Evolutionary conservation across 2,888 invertebrate genomes (phyloP), one percentile per base, ranked within the genome.

Genomic region (Scaptomyza caliginosa): DNA sequence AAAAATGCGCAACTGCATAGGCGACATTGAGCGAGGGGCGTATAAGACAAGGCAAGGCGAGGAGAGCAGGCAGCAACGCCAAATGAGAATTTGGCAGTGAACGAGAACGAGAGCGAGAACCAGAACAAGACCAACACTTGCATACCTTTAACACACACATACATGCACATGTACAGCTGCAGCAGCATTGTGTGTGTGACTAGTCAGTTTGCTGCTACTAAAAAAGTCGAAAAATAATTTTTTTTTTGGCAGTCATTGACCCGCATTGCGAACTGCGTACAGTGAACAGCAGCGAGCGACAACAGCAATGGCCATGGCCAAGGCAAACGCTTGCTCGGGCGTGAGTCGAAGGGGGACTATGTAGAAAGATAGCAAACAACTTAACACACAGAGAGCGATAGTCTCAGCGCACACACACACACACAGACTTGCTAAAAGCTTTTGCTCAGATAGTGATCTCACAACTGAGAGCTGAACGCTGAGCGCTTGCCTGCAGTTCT

Each of bases 341-440:
- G 5, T 6, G 34, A 26, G 26, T 16, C 3, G 7, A 30, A 30
- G 1, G 32, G 32, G 32, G 2, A 34, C 74, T 59, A 74, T 86
- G 85, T 84, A 80, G 80, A 84, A 86, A 80, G 80, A 80, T 81
- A 81, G 80, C 86, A 84, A 86, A 84, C 78, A 80, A 80, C 86
- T 80, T 80, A 77, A 84, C 68, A 21, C 45, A 46, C 28, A 75
- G 75, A 86, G 75, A 81, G 60, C 75, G 71, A 82, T 78, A 85
- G 79, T 80, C 70, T 26, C 70, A 21, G 46, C 65, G 21, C 62
- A 67, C 42, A 52, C 30, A 50, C 23, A 43, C 40, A 13, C 32
- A 39, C 62, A 49, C 51, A 59, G 52, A 48, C 67, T 11, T 21
- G 4, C 17, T 23, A 21, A 74, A 74, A 72, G 71, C 65, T 70